Evolutionary conservation across 2,113 vertebrate species (phyloP), one percentile per base, ranked within the genome.

Genomic region (Polypterus senegalus): DNA sequence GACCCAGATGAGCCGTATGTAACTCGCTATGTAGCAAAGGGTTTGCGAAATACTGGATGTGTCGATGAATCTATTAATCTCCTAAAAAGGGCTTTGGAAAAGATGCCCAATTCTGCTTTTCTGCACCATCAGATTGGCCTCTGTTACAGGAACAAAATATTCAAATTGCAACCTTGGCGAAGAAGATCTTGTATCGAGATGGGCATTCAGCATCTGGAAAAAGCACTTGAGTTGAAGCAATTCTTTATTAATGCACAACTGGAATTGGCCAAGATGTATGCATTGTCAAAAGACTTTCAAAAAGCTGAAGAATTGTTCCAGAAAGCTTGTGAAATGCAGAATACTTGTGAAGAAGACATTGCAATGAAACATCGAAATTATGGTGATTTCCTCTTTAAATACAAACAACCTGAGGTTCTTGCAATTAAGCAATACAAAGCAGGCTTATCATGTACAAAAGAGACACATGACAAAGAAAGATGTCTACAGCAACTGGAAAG

Each of bases 1-100:
- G 73, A 75, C 43, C 74, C 86, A 7, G 57, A 73, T 11, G 9
- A 75, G 11, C 79, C 85, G 7, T 58, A 85, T 48, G 63, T 86
- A n/a, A 75, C 81, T 51, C 27, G 27, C 27, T 27, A 27, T 27
- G 27, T 27, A 27, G 27, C 27, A 27, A 27, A 27, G 27, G 27
- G 27, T 1, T 27, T 27, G 27, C 27, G 27, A 27, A 27, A 27
- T 27, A 27, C 27, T 27, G 27, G 27, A 27, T 27, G 27, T 27
- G 27, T 1, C 1, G 27, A 27, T 27, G 27, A 27, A 27, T 27
- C 27, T 27, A 27, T 27, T 27, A 27, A 27, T 1, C 27, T 27
- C 27, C 27, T 27, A 27, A 27, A 27, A 27, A 27, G 27, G 27
- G 27, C 27, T 27, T 27, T 27, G 27, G 27, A 27, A 27, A 27